A percentile compares a stretch with the other conserved stretches of the same genome.
These are phyloP conservation scores for Cyprinella venusta DNA, from an alignment of 2,797 vertebrate genomes.

Conservation along the genomic window DNA sequence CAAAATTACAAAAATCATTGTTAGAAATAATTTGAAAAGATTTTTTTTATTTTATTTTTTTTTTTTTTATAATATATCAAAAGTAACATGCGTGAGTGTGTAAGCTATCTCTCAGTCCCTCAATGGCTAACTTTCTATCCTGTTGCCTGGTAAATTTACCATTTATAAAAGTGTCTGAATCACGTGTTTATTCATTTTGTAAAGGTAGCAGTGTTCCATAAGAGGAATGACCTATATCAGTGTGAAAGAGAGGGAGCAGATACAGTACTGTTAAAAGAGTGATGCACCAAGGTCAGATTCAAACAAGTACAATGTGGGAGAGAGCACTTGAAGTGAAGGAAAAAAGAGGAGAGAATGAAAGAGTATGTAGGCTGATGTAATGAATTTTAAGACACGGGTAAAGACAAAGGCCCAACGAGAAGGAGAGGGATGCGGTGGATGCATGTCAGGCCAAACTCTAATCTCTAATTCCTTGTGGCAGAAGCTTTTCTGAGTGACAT, in stretches of 20 bases:
- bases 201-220: neutral
- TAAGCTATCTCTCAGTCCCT: neutral
- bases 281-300: slow-evolving; percentile 27
- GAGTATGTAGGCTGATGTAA: neutral
- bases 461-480: slow-evolving; percentile 67
- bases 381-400: slow-evolving; percentile 24
- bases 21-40: neutral
- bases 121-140: neutral
- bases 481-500: slow-evolving; percentile 61
- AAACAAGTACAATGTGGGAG: slow-evolving; percentile 12
- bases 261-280: neutral
- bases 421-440: slow-evolving; percentile 39
- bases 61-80: neutral
- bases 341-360: slow-evolving; percentile 23
- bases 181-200: no score
- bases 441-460: slow-evolving; percentile 60
- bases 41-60: no score
- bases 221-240: neutral
- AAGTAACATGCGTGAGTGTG: neutral
- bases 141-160: neutral
- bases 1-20: neutral
- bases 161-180: neutral
- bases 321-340: neutral
- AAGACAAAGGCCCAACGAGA: slow-evolving; percentile 24
- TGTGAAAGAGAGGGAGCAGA: neutral